A percentile compares a stretch with the other conserved stretches of the same genome.
phyloP scores from a whole-genome alignment of 2,113 vertebrate species.

The Rhinoderma darwinii region DNA sequence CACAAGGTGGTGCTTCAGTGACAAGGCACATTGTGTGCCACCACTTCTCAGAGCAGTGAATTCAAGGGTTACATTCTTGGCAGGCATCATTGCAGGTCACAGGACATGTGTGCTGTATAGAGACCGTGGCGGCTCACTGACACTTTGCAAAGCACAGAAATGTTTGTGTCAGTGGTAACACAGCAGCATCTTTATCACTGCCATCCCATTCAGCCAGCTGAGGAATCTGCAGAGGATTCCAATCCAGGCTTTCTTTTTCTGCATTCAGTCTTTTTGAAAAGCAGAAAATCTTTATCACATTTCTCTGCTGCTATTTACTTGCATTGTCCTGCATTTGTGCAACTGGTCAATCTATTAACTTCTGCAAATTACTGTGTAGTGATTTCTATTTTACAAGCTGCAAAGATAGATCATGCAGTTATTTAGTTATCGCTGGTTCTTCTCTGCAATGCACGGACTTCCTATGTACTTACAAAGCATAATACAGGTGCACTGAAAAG shows the following conservation, averaged over 20 bases:
- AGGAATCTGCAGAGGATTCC: slow-evolving; percentile 41
- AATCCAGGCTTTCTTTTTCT: slow-evolving; percentile 1
- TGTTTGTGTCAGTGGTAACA: slow-evolving; percentile 37
- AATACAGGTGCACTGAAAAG: neutral
- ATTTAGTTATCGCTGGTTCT: neutral
- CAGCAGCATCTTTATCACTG: slow-evolving; percentile 37
- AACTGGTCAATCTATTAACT: slow-evolving; percentile 37
- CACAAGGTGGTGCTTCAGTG: neutral
- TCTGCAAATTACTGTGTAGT: neutral
- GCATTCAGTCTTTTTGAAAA: slow-evolving; percentile 18
- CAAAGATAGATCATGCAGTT: neutral
- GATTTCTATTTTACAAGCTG: neutral
- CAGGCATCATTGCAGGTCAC: slow-evolving; percentile 18
- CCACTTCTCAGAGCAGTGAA: neutral
- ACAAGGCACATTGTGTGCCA: slow-evolving; percentile 1
- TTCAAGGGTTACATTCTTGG: slow-evolving; percentile 21
- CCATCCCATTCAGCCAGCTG: slow-evolving; percentile 29
- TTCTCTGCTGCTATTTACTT: neutral
- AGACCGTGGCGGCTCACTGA: neutral
- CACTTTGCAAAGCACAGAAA: slow-evolving; percentile 37
- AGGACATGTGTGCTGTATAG: slow-evolving; percentile 18
- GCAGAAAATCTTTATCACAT: slow-evolving; percentile 12
- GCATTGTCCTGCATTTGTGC: slow-evolving; percentile 10
- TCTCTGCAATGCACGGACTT: slow-evolving; percentile 24
- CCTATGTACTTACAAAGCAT: neutral